Evolutionary conservation across 1,140 invertebrate genomes (phyloP).

Genomic region (Drosophila pallidifrons): DNA sequence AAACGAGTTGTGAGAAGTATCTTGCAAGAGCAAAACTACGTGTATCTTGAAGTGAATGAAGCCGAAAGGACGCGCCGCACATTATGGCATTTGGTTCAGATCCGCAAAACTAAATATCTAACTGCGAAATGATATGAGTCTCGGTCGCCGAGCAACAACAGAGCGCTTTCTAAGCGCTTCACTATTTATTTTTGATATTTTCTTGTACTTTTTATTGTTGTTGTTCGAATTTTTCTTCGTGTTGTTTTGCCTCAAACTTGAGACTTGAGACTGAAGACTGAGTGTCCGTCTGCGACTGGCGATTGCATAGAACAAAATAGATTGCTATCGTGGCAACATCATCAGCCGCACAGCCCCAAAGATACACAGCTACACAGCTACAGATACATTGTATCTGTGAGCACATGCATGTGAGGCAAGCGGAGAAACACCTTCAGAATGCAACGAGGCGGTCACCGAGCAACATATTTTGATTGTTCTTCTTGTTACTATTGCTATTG

Average conservation of each 20-base stretch:
- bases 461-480: slow-evolving; percentile 62
- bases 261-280: slow-evolving; percentile 30
- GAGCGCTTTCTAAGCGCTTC: slow-evolving; percentile 56
- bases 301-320: slow-evolving; percentile 83
- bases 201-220: slow-evolving; percentile 25
- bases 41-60: slow-evolving; percentile 70
- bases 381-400: slow-evolving; percentile 5
- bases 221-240: slow-evolving; percentile 39
- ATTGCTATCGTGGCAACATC: slow-evolving; percentile 84
- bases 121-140: slow-evolving; percentile 69
- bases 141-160: background rate
- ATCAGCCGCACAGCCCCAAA: slow-evolving; percentile 69
- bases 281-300: slow-evolving; percentile 41
- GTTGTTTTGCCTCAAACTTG: slow-evolving; percentile 7
- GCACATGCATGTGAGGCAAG: slow-evolving; percentile 30
- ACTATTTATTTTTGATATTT: slow-evolving; percentile 55
- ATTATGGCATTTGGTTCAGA: slow-evolving; percentile 63
- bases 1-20: slow-evolving; percentile 62
- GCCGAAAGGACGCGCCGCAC: slow-evolving; percentile 74
- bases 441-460: slow-evolving; percentile 76
- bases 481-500: slow-evolving; percentile 51
- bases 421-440: slow-evolving; percentile 78
- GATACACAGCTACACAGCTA: slow-evolving; percentile 29
- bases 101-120: slow-evolving; percentile 32
- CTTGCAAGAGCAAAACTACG: slow-evolving; percentile 41